phyloP scores from a whole-genome alignment of 2,797 vertebrate species.

The Coracias cyanogaster region DNA sequence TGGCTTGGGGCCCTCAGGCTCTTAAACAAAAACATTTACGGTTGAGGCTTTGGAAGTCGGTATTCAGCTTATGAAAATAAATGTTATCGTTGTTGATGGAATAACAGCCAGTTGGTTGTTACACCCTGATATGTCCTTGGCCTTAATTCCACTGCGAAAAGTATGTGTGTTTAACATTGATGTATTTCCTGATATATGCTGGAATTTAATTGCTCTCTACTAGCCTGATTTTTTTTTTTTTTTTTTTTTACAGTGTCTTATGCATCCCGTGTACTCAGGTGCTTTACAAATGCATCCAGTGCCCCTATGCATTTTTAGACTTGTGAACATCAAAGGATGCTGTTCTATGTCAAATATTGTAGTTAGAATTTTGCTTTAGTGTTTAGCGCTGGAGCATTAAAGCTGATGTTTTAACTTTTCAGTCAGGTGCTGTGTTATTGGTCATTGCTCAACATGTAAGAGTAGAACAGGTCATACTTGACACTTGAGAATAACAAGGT shows the following conservation, averaged over 20 bases:
- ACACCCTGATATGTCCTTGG: conserved; percentile 22
- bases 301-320: background rate
- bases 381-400: background rate
- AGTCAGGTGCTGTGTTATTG: background rate
- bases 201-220: background rate
- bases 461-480: background rate
- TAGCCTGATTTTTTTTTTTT: background rate
- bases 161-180: background rate
- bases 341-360: background rate
- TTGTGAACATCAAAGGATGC: accelerated
- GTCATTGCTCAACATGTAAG: background rate
- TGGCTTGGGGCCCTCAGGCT: background rate
- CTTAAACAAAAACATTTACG: background rate
- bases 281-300: background rate
- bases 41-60: background rate
- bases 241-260: background rate
- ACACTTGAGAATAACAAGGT: background rate
- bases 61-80: background rate
- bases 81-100: conserved; percentile 3
- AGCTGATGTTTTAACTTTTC: background rate
- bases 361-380: background rate
- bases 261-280: background rate
- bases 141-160: background rate
- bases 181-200: background rate
- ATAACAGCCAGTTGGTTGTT: background rate